Evolutionary conservation across 2,888 invertebrate species (phyloP).

Genomic region (Odontocerum albicorne): DNA sequence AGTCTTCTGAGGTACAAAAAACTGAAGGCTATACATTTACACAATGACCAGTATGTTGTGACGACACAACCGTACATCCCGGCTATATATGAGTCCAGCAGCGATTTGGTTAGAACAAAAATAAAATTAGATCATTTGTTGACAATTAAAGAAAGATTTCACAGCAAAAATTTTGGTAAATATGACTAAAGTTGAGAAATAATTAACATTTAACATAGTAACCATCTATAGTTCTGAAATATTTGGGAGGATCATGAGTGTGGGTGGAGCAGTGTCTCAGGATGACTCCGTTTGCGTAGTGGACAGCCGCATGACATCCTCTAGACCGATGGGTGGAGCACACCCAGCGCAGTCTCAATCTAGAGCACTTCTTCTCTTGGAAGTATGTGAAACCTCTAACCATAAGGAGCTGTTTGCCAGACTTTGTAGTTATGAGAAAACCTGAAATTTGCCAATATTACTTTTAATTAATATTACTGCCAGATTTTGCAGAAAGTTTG

Average conservation of each 20-base stretch:
- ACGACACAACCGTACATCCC: too few relatives aligned
- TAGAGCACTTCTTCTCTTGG: constrained; percentile 9
- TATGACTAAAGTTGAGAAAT: too few relatives aligned
- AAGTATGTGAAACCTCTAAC: constrained; percentile 18
- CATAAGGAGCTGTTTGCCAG: constrained; percentile 12
- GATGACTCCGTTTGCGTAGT: constrained; percentile 20
- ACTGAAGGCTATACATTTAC: too few relatives aligned
- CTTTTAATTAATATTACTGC: too few relatives aligned
- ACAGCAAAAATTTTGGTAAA: too few relatives aligned
- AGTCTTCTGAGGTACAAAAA: too few relatives aligned
- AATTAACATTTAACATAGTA: constrained; percentile 9
- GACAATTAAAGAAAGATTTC: too few relatives aligned
- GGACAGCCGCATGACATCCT: constrained; percentile 16
- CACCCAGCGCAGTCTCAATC: constrained; percentile 5
- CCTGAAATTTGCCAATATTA: constrained; percentile 1
- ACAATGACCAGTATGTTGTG: too few relatives aligned
- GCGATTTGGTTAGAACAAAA: too few relatives aligned
- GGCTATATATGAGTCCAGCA: too few relatives aligned
- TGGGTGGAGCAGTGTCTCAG: constrained; percentile 26
- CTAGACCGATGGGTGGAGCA: constrained; percentile 17
- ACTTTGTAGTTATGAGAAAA: constrained; percentile 3
- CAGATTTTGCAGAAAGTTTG: too few relatives aligned
- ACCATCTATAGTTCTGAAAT: constrained; percentile 4
- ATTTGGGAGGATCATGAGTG: constrained; percentile 13
- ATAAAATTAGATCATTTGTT: too few relatives aligned